These are phyloP conservation scores for Ptilorrhoa leucosticta DNA, from an alignment of 2,113 vertebrate species.

Conservation along the genomic window DNA sequence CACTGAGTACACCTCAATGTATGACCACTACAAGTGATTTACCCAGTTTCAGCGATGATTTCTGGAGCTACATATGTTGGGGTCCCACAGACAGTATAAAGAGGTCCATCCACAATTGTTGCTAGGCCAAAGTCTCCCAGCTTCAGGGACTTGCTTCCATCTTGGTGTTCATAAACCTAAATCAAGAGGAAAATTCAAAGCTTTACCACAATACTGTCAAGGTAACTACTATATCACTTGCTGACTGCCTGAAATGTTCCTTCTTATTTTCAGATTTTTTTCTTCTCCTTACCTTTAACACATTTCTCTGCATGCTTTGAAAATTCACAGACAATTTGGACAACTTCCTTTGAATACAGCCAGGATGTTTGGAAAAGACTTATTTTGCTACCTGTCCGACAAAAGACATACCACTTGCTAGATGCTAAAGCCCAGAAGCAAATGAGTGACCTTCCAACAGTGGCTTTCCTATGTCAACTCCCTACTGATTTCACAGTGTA, in stretches of 20 bases:
- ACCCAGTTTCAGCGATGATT: conserved; percentile 95
- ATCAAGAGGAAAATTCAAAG: background rate
- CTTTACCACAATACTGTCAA: background rate
- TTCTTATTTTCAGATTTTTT: background rate
- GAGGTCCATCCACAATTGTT: conserved; percentile 89
- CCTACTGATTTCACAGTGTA: background rate
- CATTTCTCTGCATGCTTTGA: background rate
- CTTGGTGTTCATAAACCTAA: conserved; percentile 94
- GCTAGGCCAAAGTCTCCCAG: conserved; percentile 96
- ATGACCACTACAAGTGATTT: conserved; percentile 14
- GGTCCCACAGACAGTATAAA: conserved; percentile 94
- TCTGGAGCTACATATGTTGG: conserved; percentile 98
- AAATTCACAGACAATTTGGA: background rate
- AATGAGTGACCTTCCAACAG: background rate
- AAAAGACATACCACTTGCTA: background rate
- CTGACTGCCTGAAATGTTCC: background rate
- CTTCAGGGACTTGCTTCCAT: conserved; percentile 94
- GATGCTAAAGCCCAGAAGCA: background rate
- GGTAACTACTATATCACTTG: background rate
- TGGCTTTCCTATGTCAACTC: background rate
- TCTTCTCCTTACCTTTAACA: background rate
- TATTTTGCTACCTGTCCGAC: accelerated
- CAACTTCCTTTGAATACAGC: background rate
- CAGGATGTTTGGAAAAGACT: background rate
- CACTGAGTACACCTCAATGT: background rate